Evolutionary conservation across 2,888 invertebrate genomes (phyloP), one percentile per base, ranked within the genome.

Genomic region (Salticus scenicus): DNA sequence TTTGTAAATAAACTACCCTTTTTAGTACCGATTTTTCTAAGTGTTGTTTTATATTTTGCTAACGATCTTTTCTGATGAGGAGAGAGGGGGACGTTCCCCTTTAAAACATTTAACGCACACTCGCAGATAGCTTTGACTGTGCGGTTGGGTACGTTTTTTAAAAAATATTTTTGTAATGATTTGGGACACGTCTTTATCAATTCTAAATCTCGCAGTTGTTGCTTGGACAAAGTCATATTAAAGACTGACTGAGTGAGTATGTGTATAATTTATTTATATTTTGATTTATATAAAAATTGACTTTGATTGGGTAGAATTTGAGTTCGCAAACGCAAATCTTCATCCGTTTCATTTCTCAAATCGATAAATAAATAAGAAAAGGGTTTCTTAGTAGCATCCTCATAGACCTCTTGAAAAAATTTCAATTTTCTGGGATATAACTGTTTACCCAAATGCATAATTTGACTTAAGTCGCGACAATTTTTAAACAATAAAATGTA

Each of bases 401-500:
- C 24, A 57, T 57, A 73, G 4, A 33, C 30, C 31, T 47, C 73
- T 57, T 73, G 31, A 31, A 73, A 73, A 73, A 28, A 27, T 31
- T 57, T 73, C 1, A 73, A 10, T 8, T 57, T 27, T 30, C 33
- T 28, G 5, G 57, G 57, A 73, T 30, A 73, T 7, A 73, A 20
- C n/a, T 73, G 73, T 28, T 41, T 73, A 27, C 57, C 73, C 24
- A 73, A 31, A 14, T 33, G 57, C 0, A 30, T 2, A 8, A 73
- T 20, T 17, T 73, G 73, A 30, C 17, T 57, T 20, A 30, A 0
- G n/a, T 73, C 73, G 1, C 30, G 8, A n/a, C 51, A 1, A 73
- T 73, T 73, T 10, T 75, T 75, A 30, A 67, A 75, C 1, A 76
- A 63, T 0, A 75, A 10, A 0, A 82, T 41, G 31, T 82, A 82